Conservation (phyloP, 2,888 invertebrate genomes). For the Diaphora mendica region DNA sequence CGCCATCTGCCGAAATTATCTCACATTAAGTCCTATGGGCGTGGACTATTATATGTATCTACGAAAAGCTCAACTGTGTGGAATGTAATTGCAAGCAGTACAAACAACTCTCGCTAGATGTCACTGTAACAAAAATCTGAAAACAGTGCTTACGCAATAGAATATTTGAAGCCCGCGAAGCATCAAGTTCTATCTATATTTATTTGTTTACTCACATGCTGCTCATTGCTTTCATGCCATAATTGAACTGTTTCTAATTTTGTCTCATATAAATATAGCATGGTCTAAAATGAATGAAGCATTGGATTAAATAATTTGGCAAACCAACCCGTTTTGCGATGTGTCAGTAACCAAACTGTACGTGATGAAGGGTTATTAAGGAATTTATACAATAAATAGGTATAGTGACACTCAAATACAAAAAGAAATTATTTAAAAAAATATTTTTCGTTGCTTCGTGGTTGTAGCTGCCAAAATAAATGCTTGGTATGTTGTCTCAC, state of each 20-base stretch:
- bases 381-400: background rate
- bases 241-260: constrained; percentile 43
- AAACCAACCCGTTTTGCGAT: constrained; percentile 7
- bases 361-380: background rate
- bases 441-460: background rate
- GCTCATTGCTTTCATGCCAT: constrained; percentile 33
- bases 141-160: background rate
- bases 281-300: constrained; percentile 31
- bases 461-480: background rate
- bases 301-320: constrained; percentile 40
- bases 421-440: background rate
- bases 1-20: constrained; percentile 37
- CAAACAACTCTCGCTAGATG: constrained; percentile 34
- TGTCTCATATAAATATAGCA: constrained; percentile 30
- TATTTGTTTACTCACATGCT: constrained; percentile 31
- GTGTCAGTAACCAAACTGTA: background rate
- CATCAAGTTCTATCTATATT: constrained; percentile 21
- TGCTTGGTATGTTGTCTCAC: background rate
- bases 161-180: background rate
- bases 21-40: constrained; percentile 21
- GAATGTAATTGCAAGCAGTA: constrained; percentile 14
- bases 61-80: constrained; percentile 3
- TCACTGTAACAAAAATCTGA: constrained; percentile 25
- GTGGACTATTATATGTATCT: too few species aligned
- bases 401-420: background rate